Conservation (phyloP, 2,888 invertebrate species). For the Marronus borbonicus region DNA sequence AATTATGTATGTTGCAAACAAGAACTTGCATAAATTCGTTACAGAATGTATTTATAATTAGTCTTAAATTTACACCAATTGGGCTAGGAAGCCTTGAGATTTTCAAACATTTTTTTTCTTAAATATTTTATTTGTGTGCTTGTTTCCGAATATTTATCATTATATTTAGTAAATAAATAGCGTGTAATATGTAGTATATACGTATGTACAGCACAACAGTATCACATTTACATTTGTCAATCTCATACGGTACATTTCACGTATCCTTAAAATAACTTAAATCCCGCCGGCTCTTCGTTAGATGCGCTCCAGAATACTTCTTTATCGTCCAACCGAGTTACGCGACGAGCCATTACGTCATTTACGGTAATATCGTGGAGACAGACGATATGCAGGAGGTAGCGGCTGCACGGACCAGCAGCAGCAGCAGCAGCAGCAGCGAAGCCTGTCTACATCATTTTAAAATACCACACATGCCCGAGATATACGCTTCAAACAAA, state of each 20-base stretch:
- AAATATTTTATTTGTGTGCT: no score
- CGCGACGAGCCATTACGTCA: constrained; percentile 62
- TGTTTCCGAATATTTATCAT: no score
- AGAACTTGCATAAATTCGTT: no score
- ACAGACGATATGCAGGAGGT: constrained; percentile 38
- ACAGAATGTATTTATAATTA: no score
- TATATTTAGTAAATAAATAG: no score
- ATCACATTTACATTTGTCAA: constrained; percentile 6
- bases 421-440: no score
- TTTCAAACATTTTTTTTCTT: no score
- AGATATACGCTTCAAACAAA: constrained; percentile 65
- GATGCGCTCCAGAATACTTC: constrained; percentile 37
- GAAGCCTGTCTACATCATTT: background rate
- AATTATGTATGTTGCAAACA: no score
- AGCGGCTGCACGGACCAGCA: background rate
- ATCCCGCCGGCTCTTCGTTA: constrained; percentile 22
- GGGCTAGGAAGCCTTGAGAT: no score
- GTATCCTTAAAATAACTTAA: constrained; percentile 23
- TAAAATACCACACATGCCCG: constrained; percentile 52
- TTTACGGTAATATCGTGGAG: constrained; percentile 58
- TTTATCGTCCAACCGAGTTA: constrained; percentile 61
- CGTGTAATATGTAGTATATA: no score
- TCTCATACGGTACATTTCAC: background rate
- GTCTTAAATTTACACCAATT: no score
- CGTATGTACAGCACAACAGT: background rate